Conservation (phyloP, 2,113 vertebrate genomes). For the Mus spicilegus region DNA sequence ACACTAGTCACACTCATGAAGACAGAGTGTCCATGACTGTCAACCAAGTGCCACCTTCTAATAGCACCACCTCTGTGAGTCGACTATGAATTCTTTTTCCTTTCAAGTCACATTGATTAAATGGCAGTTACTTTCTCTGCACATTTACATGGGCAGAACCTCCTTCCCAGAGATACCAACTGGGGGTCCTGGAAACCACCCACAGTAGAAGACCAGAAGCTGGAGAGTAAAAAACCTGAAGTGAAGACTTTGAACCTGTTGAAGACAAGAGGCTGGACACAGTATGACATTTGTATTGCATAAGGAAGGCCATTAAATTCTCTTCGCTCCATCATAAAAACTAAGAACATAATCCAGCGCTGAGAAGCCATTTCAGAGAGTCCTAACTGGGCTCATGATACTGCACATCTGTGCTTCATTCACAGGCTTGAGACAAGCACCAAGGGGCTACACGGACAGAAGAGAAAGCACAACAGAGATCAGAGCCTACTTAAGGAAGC, state of each 20-base stretch:
- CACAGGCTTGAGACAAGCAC: constrained; percentile 91
- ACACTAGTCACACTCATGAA: neutral
- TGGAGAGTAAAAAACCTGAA: constrained; percentile 62
- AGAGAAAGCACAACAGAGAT: constrained; percentile 33
- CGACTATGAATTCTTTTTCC: neutral
- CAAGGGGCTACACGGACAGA: constrained; percentile 61
- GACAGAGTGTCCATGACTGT: neutral
- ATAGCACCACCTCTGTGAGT: neutral
- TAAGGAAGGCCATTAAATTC: constrained; percentile 95
- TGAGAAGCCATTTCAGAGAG: constrained; percentile 91
- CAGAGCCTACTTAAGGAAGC: neutral
- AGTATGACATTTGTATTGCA: constrained; percentile 95
- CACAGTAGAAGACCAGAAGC: neutral
- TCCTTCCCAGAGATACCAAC: neutral
- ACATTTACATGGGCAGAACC: neutral
- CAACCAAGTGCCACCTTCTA: neutral
- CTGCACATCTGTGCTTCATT: constrained; percentile 93
- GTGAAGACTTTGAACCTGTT: constrained; percentile 52
- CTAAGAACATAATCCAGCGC: constrained; percentile 93
- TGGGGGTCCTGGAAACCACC: neutral
- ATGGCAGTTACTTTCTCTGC: neutral
- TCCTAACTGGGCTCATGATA: constrained; percentile 89
- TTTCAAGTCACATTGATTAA: constrained; percentile 3
- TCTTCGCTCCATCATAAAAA: constrained; percentile 95
- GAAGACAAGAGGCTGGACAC: constrained; percentile 86